Percentiles rank a stretch among this genome's conserved stretches.
phyloP scores from a whole-genome alignment of 2,113 vertebrate species.

The Phalacrocorax aristotelis region DNA sequence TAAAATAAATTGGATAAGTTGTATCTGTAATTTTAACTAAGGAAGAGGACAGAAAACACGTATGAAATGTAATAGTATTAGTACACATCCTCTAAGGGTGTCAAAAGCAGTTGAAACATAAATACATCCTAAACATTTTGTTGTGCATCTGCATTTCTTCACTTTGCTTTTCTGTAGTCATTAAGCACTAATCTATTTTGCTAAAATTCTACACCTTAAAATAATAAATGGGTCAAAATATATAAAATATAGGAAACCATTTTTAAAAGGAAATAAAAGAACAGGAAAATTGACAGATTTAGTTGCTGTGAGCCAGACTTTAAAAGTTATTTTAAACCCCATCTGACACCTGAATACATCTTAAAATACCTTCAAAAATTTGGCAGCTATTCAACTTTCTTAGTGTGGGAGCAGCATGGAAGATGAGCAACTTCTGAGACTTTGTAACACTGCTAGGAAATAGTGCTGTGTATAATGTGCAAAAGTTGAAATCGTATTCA shows the following conservation, averaged over 20 bases:
- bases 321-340: background rate
- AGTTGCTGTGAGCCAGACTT: background rate
- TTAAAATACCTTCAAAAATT: background rate
- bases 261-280: background rate
- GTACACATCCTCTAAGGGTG: background rate
- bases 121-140: background rate
- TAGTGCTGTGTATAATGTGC: rapidly evolving
- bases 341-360: background rate
- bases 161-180: background rate
- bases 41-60: rapidly evolving
- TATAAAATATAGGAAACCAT: background rate
- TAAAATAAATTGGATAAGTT: rapidly evolving
- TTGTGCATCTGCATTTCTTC: background rate
- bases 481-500: background rate
- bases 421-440: background rate
- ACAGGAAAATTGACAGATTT: background rate
- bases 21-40: background rate
- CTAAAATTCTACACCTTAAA: background rate
- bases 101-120: background rate
- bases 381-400: background rate
- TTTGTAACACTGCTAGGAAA: background rate
- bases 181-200: background rate
- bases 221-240: background rate
- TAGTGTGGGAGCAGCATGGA: background rate
- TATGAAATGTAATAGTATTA: background rate